Percentiles rank a stretch among this genome's conserved stretches.
These are phyloP conservation scores for Erinaceus europaeus DNA, from an alignment of 2,113 vertebrate genomes.

Conservation along the genomic window DNA sequence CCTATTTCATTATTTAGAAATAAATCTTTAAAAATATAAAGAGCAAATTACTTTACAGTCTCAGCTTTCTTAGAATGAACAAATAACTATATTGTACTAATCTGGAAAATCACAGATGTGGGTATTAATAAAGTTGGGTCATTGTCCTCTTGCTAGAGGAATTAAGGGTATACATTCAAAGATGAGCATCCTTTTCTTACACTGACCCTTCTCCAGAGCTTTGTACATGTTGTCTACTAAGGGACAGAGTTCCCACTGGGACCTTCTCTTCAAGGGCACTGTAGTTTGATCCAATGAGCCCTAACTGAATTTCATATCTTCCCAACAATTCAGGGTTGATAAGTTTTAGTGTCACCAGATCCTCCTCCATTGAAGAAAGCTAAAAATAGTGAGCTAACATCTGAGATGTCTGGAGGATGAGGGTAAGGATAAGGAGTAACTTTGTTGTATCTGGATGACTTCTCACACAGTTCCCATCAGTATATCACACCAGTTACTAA, in stretches of 20 bases:
- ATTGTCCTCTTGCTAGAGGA: neutral
- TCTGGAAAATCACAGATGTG: neutral
- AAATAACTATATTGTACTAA: neutral
- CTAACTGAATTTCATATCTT: conserved; percentile 47
- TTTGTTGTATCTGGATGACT: conserved; percentile 27
- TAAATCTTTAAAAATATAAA: no score
- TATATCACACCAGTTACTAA: neutral
- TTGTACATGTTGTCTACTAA: neutral
- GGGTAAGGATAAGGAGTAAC: neutral
- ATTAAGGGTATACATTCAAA: neutral
- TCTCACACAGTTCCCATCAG: conserved; percentile 1
- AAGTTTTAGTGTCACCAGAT: conserved; percentile 12
- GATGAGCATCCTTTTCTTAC: neutral
- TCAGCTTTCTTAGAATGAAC: neutral
- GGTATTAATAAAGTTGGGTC: neutral
- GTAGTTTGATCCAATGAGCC: conserved; percentile 45
- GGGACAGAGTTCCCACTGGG: neutral
- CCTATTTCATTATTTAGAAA: no score
- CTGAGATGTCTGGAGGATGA: neutral
- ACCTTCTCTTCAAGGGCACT: conserved; percentile 16
- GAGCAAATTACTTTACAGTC: neutral
- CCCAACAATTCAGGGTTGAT: conserved; percentile 10
- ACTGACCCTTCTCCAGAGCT: neutral
- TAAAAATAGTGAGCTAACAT: conserved; percentile 20
- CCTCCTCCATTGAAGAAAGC: conserved; percentile 32